Evolutionary conservation across 2,797 vertebrate genomes (phyloP), one percentile per base, ranked within the genome.

Genomic region (Acipenser transmontanus): DNA sequence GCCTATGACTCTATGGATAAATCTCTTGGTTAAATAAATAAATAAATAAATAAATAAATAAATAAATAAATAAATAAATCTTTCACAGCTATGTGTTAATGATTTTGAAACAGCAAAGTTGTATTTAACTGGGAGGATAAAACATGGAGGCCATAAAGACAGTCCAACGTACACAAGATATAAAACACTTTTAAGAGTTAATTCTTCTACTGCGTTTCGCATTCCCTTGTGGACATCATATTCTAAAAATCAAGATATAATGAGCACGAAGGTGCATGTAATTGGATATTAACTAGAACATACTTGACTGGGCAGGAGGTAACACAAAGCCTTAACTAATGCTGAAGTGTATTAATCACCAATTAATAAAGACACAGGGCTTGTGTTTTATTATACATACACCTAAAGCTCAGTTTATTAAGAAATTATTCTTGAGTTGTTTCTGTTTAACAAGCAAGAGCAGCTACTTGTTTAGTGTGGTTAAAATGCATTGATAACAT

Each of bases 271-370:
- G 92, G 93, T 93, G 88, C 87, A 82, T 89, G 91, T 95, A 95
- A 96, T 94, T 90, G 87, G 84, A 89, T 89, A 91, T 90, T 89
- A 90, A 86, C 86, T 82, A 87, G 87, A 88, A 85, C 86, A 88
- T 88, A 95, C 93, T 93, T 91, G 91, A 91, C 93, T 96, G 93
- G 93, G 89, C 92, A 92, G 93, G 93, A 95, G 91, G 92, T 93
- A 94, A 76, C 85, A 90, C 92, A 7, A 50, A 93, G 89, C 88
- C 89, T 91, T 94, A 95, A 95, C 93, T 93, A 96, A 97, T 90
- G 90, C 91, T 93, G 90, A 94, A 92, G 93, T 87, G 86, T 94
- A 95, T 96, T 96, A 96, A 96, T 95, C 92, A 91, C 91, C 92
- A 94, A 95, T 94, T 95, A 95, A 94, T 95, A 92, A 92, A 93